Conservation (phyloP, 2,888 invertebrate species). For the Enchytraeus crypticus region DNA sequence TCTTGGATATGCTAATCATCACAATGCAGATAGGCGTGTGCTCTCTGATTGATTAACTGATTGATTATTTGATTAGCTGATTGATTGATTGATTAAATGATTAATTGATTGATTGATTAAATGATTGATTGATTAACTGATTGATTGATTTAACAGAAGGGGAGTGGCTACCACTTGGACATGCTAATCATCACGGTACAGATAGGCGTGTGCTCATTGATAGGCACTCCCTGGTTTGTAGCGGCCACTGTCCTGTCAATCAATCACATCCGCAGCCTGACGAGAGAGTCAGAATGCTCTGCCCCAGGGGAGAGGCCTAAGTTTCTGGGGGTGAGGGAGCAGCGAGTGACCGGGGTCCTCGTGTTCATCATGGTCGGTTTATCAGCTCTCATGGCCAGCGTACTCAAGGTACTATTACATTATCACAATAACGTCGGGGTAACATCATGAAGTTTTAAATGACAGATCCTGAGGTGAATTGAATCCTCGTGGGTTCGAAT, state of each 20-base stretch:
- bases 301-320: constrained; percentile 95
- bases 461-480: no score
- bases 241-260: constrained; percentile 95
- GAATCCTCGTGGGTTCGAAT: no score
- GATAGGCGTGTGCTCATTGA: constrained; percentile 63
- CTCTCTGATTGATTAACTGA: constrained; percentile 50
- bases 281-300: constrained; percentile 87
- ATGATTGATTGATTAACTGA: not conserved
- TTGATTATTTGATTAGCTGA: not conserved
- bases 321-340: constrained; percentile 75
- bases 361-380: constrained; percentile 88
- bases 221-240: constrained; percentile 69
- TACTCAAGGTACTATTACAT: constrained; percentile 62
- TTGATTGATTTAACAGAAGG: constrained; percentile 61
- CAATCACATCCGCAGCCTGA: constrained; percentile 91
- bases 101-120: not conserved
- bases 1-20: constrained; percentile 82
- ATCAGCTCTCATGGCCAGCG: constrained; percentile 81
- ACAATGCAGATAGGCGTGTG: constrained; percentile 80
- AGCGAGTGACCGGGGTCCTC: constrained; percentile 81
- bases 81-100: not conserved
- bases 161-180: constrained; percentile 92
- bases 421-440: no score
- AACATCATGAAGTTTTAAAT: no score
- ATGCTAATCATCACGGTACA: constrained; percentile 80